These are phyloP conservation scores for Yponomeuta cagnagella DNA, from an alignment of 2,888 invertebrate genomes.

Conservation along the genomic window DNA sequence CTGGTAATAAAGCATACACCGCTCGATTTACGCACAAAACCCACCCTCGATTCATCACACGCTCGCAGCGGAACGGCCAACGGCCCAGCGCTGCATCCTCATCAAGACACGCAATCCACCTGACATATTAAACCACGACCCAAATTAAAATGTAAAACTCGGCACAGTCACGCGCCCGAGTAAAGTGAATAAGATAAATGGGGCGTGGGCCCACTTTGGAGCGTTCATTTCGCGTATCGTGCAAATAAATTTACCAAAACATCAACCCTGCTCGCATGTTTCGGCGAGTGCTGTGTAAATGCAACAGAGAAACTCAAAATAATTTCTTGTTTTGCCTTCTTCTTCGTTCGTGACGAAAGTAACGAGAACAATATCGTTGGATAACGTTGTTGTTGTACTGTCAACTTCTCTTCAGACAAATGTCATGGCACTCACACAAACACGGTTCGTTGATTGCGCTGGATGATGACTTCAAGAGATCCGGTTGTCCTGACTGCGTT, in stretches of 20 bases:
- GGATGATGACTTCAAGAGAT: no score
- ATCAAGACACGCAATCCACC: conserved; percentile 7
- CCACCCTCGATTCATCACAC: background rate
- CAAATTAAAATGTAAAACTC: conserved; percentile 60
- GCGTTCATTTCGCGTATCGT: conserved; percentile 46
- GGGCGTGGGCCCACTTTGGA: conserved; percentile 32
- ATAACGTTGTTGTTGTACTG: no score
- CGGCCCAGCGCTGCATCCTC: background rate
- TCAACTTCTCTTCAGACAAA: no score
- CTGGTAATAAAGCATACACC: background rate
- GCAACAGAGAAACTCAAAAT: background rate
- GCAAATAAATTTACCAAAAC: conserved; percentile 45
- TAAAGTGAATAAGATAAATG: conserved; percentile 62
- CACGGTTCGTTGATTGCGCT: no score
- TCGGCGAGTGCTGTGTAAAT: conserved; percentile 1
- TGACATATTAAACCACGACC: conserved; percentile 40
- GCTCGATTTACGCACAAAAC: background rate
- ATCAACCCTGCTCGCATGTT: conserved; percentile 19
- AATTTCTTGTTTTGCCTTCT: background rate
- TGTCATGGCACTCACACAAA: no score
- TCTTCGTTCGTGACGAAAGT: no score
- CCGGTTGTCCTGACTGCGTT: no score
- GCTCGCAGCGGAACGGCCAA: background rate
- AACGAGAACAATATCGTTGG: no score
- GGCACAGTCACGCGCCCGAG: conserved; percentile 49